A percentile compares a stretch with the other conserved stretches of the same genome.
phyloP scores from a whole-genome alignment of 2,888 invertebrate genomes.

The Notodonta dromedarius region DNA sequence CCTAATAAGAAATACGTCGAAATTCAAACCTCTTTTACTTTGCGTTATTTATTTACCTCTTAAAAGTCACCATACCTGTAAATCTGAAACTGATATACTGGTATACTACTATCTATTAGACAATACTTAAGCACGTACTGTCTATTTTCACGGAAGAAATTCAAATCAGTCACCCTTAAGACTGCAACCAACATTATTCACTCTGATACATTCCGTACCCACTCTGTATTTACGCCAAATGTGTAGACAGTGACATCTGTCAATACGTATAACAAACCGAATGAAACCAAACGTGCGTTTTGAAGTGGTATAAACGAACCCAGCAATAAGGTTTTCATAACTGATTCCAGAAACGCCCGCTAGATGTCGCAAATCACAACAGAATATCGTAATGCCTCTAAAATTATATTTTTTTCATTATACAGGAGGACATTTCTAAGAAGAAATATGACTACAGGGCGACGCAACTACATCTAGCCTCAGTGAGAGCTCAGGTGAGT shows the following conservation, averaged over 20 bases:
- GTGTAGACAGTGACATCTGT: conserved; percentile 30
- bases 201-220: too few species aligned
- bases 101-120: too few species aligned
- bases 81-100: too few species aligned
- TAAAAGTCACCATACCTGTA: too few species aligned
- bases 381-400: conserved; percentile 6
- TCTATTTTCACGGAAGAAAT: too few species aligned
- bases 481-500: conserved; percentile 95
- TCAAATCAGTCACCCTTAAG: too few species aligned
- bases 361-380: conserved; percentile 8
- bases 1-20: too few species aligned
- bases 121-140: too few species aligned
- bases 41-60: too few species aligned
- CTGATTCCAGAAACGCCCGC: background rate
- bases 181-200: too few species aligned
- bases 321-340: background rate
- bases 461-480: conserved; percentile 95
- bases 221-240: background rate
- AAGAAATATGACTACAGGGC: conserved; percentile 97
- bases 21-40: too few species aligned
- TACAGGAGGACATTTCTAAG: conserved; percentile 96
- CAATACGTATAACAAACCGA: background rate
- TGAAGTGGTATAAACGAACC: background rate
- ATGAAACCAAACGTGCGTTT: too few species aligned
- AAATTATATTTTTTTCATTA: conserved; percentile 13